Conservation (phyloP, 2,113 vertebrate genomes). For the Columbina picui region DNA sequence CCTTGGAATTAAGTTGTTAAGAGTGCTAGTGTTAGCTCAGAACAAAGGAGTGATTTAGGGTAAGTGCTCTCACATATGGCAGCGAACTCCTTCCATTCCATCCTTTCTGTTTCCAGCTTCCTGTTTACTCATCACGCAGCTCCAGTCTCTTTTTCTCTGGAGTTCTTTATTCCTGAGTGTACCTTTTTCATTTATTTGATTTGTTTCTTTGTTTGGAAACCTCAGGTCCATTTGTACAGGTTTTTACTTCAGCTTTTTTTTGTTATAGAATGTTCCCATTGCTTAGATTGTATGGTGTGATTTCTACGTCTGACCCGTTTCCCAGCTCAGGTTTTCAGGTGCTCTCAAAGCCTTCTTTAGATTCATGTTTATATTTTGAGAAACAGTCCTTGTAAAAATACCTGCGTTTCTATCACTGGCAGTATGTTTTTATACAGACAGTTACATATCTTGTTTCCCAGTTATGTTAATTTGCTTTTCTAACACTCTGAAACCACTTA, state of each 20-base stretch:
- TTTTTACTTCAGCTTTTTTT: neutral
- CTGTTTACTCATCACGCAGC: constrained; percentile 18
- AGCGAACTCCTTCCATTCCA: neutral
- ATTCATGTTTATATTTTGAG: neutral
- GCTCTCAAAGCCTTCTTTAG: neutral
- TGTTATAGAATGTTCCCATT: neutral
- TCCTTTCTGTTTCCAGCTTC: neutral
- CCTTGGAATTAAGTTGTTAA: neutral
- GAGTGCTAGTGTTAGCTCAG: neutral
- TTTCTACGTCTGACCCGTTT: neutral
- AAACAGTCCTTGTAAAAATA: neutral
- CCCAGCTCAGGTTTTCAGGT: neutral
- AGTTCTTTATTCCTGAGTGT: neutral
- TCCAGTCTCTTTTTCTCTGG: neutral
- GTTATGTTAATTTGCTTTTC: neutral
- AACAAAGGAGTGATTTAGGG: neutral
- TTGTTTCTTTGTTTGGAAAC: neutral
- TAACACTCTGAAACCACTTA: neutral
- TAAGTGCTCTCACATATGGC: neutral
- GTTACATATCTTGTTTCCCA: neutral
- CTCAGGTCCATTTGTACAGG: neutral
- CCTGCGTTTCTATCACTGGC: neutral
- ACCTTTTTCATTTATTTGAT: neutral
- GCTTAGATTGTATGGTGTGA: neutral
- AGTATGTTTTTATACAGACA: neutral